A percentile compares a stretch with the other conserved stretches of the same genome.
These are phyloP conservation scores for Helobdella robusta DNA, from an alignment of 2,888 invertebrate species.

Conservation along the genomic window DNA sequence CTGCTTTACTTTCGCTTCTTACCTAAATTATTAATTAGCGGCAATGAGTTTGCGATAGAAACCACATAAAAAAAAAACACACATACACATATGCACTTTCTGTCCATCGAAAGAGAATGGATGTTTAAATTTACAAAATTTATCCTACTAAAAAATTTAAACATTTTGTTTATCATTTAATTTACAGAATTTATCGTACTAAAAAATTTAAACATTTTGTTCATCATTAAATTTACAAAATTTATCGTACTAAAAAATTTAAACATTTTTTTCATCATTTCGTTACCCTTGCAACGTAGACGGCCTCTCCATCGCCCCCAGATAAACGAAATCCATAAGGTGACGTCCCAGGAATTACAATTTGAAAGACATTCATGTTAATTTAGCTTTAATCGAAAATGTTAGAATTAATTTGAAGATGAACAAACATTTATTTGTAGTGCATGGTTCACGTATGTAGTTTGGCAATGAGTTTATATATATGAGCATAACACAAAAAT, in stretches of 20 bases:
- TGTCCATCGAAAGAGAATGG: too few species aligned
- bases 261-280: background rate
- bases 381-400: background rate
- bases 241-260: background rate
- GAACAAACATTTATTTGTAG: too few species aligned
- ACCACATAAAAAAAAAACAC: too few species aligned
- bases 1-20: slow-evolving; percentile 25
- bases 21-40: slow-evolving; percentile 8
- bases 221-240: background rate
- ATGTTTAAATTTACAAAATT: too few species aligned
- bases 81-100: too few species aligned
- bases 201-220: background rate
- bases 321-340: slow-evolving; percentile 24
- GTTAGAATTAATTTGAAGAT: too few species aligned
- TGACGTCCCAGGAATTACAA: slow-evolving; percentile 15
- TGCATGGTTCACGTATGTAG: too few species aligned
- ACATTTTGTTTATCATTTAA: too few species aligned
- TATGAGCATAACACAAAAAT: too few species aligned
- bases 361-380: background rate
- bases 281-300: slow-evolving; percentile 24
- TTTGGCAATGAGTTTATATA: too few species aligned
- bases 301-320: slow-evolving; percentile 21
- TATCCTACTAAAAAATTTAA: too few species aligned
- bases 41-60: background rate
- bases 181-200: background rate